Percentiles rank a stretch among this genome's conserved stretches.
Evolutionary conservation across 2,113 vertebrate species (phyloP).

Genomic region (Dolichallabes microphthalmus): DNA sequence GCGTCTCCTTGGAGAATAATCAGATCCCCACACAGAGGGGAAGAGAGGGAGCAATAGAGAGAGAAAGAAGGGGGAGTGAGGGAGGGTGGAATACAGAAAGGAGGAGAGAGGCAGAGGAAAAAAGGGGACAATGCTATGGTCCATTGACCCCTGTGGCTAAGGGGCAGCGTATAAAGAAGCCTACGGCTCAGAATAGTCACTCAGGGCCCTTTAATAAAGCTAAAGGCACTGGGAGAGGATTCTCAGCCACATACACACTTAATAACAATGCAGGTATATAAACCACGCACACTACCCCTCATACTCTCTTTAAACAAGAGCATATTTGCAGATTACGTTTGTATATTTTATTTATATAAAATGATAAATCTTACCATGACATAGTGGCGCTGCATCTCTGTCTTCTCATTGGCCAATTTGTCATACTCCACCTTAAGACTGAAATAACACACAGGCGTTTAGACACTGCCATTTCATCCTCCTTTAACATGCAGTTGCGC

Average conservation of each 20-base stretch:
- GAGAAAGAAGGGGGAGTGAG: background rate
- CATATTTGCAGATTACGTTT: constrained; percentile 59
- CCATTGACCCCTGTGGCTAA: constrained; percentile 69
- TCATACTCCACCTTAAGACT: constrained; percentile 95
- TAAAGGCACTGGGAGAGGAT: constrained; percentile 51
- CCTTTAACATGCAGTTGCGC: background rate
- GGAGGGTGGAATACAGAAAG: constrained; percentile 10
- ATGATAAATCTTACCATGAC: constrained; percentile 85
- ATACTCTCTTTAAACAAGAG: constrained; percentile 56
- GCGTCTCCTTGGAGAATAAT: constrained; percentile 79
- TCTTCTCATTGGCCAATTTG: constrained; percentile 96
- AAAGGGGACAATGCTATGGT: constrained; percentile 67
- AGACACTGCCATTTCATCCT: constrained; percentile 6
- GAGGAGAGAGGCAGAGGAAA: background rate
- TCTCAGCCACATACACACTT: constrained; percentile 46
- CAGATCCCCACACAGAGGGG: constrained; percentile 73
- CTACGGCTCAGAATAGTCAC: constrained; percentile 61
- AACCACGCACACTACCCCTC: constrained; percentile 56
- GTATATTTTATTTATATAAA: constrained; percentile 57
- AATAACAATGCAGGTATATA: background rate
- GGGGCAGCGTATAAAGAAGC: constrained; percentile 66
- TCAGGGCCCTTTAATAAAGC: constrained; percentile 63
- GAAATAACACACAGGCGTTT: constrained; percentile 58
- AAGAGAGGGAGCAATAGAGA: background rate
- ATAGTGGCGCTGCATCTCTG: constrained; percentile 97